A percentile compares a stretch with the other conserved stretches of the same genome.
These are phyloP conservation scores for Polietes domitor DNA, from an alignment of 2,888 invertebrate genomes.

Conservation along the genomic window DNA sequence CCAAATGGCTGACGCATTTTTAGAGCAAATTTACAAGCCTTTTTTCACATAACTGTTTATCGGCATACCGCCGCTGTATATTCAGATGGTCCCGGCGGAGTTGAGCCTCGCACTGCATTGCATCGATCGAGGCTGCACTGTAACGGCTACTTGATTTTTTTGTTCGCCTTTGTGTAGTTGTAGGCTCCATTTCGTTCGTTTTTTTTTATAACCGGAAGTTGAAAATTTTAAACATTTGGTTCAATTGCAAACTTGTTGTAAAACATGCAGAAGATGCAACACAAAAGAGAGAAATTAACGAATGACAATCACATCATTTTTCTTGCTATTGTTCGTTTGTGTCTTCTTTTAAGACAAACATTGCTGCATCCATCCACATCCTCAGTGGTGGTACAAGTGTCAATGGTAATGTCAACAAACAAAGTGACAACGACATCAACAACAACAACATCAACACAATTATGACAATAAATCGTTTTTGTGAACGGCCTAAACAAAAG, in stretches of 20 bases:
- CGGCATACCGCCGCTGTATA: too few relatives aligned
- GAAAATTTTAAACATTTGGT: conserved; percentile 24
- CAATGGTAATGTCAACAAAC: conserved; percentile 45
- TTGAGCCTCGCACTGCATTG: too few relatives aligned
- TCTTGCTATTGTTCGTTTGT: background rate
- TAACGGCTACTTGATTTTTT: background rate
- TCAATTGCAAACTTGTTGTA: conserved; percentile 12
- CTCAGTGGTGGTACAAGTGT: conserved; percentile 22
- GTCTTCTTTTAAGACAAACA: background rate
- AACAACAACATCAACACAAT: conserved; percentile 33
- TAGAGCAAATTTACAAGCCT: too few relatives aligned
- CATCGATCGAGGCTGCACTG: too few relatives aligned
- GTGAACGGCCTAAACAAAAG: background rate
- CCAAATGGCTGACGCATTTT: too few relatives aligned
- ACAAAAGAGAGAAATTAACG: background rate
- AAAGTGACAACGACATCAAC: conserved; percentile 28
- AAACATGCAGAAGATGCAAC: background rate
- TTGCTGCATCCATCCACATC: background rate
- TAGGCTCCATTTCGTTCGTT: background rate
- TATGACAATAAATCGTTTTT: conserved; percentile 19
- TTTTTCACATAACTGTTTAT: too few relatives aligned
- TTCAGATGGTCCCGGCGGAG: too few relatives aligned
- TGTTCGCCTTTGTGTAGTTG: too few relatives aligned
- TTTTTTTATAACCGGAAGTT: conserved; percentile 24
- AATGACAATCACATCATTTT: background rate